Conservation (phyloP, 2,888 invertebrate genomes). For the Strigamia crassipes region DNA sequence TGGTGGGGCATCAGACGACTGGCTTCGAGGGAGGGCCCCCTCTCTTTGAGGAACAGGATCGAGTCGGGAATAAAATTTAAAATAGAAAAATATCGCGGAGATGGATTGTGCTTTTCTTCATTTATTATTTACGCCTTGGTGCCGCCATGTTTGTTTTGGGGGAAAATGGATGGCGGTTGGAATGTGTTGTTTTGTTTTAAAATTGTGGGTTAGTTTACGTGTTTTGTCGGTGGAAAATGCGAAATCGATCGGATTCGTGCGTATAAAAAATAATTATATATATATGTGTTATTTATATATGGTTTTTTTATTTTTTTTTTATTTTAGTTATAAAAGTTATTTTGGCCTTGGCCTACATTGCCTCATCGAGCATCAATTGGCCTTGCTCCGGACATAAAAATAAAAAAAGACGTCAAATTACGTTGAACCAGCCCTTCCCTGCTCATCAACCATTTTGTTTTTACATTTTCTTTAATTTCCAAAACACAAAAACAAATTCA, state of each 20-base stretch:
- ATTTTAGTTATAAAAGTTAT: slow-evolving; percentile 36
- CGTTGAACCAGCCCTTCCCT: slow-evolving; percentile 23
- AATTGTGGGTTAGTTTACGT: background rate
- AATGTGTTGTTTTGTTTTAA: background rate
- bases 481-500: background rate
- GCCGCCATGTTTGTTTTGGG: background rate
- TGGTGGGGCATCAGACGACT: background rate
- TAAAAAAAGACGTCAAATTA: slow-evolving; percentile 21
- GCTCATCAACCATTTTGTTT: background rate
- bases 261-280: background rate
- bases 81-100: background rate
- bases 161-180: background rate
- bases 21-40: background rate
- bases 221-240: background rate
- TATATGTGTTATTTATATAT: too few relatives aligned
- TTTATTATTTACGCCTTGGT: background rate
- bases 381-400: slow-evolving; percentile 42
- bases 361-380: slow-evolving; percentile 39
- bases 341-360: slow-evolving; percentile 39
- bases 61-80: background rate
- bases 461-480: background rate
- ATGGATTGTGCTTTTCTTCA: too few relatives aligned
- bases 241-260: background rate
- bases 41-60: background rate
- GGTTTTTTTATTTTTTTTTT: too few relatives aligned